phyloP scores from a whole-genome alignment of 2,113 vertebrate genomes.

The Tyto alba region DNA sequence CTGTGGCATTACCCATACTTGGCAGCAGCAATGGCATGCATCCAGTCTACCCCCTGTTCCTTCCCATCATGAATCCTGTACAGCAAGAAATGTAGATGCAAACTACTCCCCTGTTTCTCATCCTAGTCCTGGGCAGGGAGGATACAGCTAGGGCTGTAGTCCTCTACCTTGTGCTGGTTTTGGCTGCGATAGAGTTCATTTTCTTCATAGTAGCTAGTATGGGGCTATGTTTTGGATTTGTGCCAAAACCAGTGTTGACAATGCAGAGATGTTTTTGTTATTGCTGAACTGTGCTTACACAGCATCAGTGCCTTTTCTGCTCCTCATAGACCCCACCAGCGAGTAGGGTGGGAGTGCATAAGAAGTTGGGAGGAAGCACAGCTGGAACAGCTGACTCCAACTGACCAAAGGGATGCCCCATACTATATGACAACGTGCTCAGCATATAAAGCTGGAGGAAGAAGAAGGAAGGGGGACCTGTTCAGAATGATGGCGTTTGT shows the following conservation, averaged over 20 bases:
- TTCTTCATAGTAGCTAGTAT: neutral
- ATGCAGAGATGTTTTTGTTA: neutral
- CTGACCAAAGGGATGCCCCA: neutral
- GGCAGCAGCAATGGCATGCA: neutral
- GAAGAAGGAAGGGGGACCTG: neutral
- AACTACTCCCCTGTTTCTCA: neutral
- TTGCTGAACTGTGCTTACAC: neutral
- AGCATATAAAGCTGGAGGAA: neutral
- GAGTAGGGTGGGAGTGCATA: neutral
- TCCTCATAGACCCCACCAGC: neutral
- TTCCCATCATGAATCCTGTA: neutral
- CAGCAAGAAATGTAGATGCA: neutral
- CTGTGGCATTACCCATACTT: neutral
- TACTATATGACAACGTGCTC: neutral
- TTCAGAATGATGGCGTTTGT: too few relatives aligned
- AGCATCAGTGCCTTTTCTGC: neutral
- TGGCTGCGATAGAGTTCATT: neutral
- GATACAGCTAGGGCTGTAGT: too few relatives aligned
- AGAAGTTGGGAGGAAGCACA: neutral
- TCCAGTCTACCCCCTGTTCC: neutral
- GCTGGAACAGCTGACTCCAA: neutral
- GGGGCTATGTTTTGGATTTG: neutral
- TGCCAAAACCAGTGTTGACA: neutral
- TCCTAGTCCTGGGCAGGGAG: neutral
- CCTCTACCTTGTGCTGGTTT: neutral